phyloP scores from a whole-genome alignment of 1,140 invertebrate genomes.

The Hyposmocoma kahamanoa region DNA sequence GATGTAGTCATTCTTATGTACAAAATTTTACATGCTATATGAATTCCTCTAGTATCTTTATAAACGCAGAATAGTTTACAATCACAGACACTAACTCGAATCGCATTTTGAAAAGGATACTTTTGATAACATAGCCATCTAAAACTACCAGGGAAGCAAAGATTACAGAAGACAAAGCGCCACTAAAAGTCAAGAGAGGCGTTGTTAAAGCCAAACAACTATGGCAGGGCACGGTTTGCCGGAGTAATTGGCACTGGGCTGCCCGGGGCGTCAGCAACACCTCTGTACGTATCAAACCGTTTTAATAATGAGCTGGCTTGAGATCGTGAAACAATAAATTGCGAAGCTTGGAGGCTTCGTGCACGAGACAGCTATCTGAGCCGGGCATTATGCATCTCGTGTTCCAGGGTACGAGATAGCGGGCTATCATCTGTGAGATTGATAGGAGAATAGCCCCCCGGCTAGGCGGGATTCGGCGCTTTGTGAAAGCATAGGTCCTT shows the following conservation, averaged over 20 bases:
- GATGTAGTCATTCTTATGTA: no score
- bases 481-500: constrained; percentile 39
- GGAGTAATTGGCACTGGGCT: constrained; percentile 57
- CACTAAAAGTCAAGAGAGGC: constrained; percentile 43
- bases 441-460: constrained; percentile 67
- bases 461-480: constrained; percentile 46
- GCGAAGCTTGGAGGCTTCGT: constrained; percentile 70
- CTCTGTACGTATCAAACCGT: constrained; percentile 67
- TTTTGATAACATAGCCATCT: not conserved
- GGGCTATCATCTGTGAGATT: constrained; percentile 66
- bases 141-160: constrained; percentile 21
- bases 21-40: no score
- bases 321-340: constrained; percentile 74
- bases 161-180: constrained; percentile 35
- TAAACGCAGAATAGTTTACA: no score
- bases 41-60: no score
- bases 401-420: constrained; percentile 45
- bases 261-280: constrained; percentile 64
- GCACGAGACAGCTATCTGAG: constrained; percentile 65
- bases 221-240: constrained; percentile 29
- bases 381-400: constrained; percentile 66
- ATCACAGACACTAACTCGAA: no score
- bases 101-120: no score
- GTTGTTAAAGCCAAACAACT: constrained; percentile 58
- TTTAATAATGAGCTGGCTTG: constrained; percentile 68